Base-by-base conservation (phyloP, 2,113 vertebrate genomes). In the Maccullochella peelii region DNA sequence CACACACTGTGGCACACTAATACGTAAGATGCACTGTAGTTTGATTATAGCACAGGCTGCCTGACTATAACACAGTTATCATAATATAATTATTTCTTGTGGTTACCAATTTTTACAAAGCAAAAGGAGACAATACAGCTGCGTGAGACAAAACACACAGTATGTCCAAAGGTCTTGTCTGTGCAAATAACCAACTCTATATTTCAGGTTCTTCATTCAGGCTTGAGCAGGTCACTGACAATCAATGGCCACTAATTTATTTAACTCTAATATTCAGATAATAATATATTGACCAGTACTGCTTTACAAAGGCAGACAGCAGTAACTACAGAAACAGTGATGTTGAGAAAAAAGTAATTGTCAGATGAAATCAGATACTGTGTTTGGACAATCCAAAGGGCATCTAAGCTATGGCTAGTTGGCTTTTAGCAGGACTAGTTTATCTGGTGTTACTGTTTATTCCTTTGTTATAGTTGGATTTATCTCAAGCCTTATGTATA, bases 1-100 rank as follows among this genome's bases (percentile, higher is more conserved):
- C 71, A 62, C 74, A 55, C 76, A 71, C 57, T 1, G 4, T 6
- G 47, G 58, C 36, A 77, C 27, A 67, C 70, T n/a, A 55, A n/a
- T 65, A 25, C 27, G 4, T 27, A 50, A 49, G 58, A 38, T 42
- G 62, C 4, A 30, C 63, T 47, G 25, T 14, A 16, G 58, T 38
- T 44, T 54, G 40, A 70, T 63, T 2, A 3, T 16, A 49, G 42
- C 15, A 79, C 14, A 72, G 40, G 3, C 0, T 12, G 33, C 27
- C 18, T 44, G 9, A 59, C 36, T 20, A 20, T 54, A 1, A 61
- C 54, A 52, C 5, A 36, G 16, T 30, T 47, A 36, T 63, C 7
- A 33, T 10, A 58, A 61, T 50, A 9, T 20, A 36, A 50, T 74
- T 72, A 42, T 69, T 62, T 76, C 21, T 52, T 23, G 10, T 36